Evolutionary conservation across 1,140 invertebrate species (phyloP), one percentile per base, ranked within the genome.

Genomic region (Zaprionus taronus): DNA sequence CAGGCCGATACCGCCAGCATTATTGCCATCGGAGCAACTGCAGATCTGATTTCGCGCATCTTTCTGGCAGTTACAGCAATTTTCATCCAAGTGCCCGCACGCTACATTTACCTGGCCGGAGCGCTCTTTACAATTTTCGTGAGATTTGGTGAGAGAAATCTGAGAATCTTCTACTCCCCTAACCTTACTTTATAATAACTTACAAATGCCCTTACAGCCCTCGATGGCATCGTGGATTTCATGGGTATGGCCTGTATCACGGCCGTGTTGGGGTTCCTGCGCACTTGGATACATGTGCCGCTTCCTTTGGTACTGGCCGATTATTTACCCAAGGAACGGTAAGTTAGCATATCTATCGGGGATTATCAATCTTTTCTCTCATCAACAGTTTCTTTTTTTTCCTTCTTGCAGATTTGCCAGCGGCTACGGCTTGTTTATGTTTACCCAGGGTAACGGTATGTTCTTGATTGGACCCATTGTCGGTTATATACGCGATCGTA

Each of bases 381-480:
- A 26, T 17, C 17, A 3, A 1, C 14, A 14, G 15, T 1, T 69
- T 12, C 3, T 17, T 22, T 49, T 49, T 2, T 14, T 6, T 31
- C 58, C 5, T 0, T 65, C 7, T 15, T 41, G 6, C 49, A 93
- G 92, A 78, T 94, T 96, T 38, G 94, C 95, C 2, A 94, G 95
- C 0, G 95, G 95, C 0, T 95, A 94, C 68, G 95, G 95, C 0
- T 83, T 95, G 9, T 95, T 95, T 72, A 95, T 95, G 94, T 93
- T 95, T 20, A 83, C 94, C 26, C 93, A 94, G 58, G 94, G 94
- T 20, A 91, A 94, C 63, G 81, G 91, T 5, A 91, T 91, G 80
- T 92, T 92, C 26, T 17, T 82, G 2, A 81, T 92, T 14, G 91
- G 92, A 1, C 92, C 92, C 1, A 75, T 93, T 41, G 81, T 92